Percentiles rank a stretch among this genome's conserved stretches.
Evolutionary conservation across 2,797 vertebrate genomes (phyloP).

Genomic region (Paramormyrops hopkinsi): DNA sequence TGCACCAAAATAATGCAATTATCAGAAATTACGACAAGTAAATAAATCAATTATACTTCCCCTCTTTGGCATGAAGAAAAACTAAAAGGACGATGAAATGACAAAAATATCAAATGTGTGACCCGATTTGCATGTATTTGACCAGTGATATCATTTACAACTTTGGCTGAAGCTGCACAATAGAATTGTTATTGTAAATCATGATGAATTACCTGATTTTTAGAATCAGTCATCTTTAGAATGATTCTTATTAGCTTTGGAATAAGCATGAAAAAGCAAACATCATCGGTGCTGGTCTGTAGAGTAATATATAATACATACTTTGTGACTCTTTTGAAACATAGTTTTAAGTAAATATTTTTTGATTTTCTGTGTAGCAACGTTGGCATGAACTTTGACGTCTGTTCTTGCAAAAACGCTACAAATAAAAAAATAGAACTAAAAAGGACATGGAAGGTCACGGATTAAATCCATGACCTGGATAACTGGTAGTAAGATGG

Average conservation of each 20-base stretch:
- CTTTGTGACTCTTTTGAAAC: background rate
- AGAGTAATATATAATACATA: background rate
- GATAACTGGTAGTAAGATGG: background rate
- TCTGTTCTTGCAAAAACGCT: background rate
- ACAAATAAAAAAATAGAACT: background rate
- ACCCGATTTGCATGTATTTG: background rate
- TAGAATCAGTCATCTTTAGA: background rate
- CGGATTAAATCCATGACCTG: background rate
- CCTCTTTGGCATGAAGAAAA: background rate
- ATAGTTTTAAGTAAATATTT: background rate
- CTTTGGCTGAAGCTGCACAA: background rate
- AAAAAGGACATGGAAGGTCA: background rate
- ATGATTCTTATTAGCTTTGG: background rate
- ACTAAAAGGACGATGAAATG: background rate
- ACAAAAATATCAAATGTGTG: background rate
- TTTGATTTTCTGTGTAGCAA: background rate
- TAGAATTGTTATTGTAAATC: background rate
- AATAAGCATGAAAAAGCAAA: background rate
- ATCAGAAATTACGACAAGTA: background rate
- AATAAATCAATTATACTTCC: background rate
- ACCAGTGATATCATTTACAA: background rate
- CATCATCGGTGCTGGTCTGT: background rate
- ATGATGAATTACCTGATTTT: background rate
- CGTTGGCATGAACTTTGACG: background rate
- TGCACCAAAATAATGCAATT: background rate